A percentile compares a stretch with the other conserved stretches of the same genome.
Evolutionary conservation across 1,140 invertebrate genomes (phyloP).

Genomic region (Littorina saxatilis): DNA sequence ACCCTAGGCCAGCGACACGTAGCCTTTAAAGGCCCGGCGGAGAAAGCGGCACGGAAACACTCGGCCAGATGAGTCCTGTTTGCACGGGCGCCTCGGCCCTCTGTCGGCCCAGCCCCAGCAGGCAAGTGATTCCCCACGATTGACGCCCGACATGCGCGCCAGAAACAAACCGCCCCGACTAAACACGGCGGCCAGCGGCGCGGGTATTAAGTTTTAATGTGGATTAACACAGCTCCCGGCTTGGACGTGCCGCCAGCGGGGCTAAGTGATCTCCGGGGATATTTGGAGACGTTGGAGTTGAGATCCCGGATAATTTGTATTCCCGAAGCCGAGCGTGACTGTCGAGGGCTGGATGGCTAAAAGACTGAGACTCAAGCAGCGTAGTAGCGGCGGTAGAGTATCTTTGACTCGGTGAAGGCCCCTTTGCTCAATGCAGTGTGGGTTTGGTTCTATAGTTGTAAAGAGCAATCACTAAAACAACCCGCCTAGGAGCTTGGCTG

Average conservation of each 20-base stretch:
- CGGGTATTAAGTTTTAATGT: slow-evolving; percentile 33
- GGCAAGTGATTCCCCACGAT: not conserved
- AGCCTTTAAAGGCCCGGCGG: not conserved
- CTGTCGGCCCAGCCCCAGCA: not conserved
- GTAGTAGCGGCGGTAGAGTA: too few species aligned
- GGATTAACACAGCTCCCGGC: slow-evolving; percentile 23
- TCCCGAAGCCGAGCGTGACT: slow-evolving; percentile 11
- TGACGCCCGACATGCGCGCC: slow-evolving; percentile 18
- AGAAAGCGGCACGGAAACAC: not conserved
- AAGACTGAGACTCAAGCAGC: not conserved
- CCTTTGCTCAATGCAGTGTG: too few species aligned
- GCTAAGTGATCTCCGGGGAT: not conserved
- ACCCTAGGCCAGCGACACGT: too few species aligned
- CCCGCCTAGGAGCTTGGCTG: too few species aligned
- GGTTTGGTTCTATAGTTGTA: too few species aligned
- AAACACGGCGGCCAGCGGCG: not conserved
- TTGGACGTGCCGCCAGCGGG: not conserved
- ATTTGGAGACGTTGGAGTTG: slow-evolving; percentile 1
- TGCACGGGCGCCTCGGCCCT: not conserved
- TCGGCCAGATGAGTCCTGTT: slow-evolving; percentile 7
- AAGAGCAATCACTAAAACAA: too few species aligned
- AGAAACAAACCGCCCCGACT: slow-evolving; percentile 3
- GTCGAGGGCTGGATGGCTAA: not conserved
- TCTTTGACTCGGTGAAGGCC: too few species aligned
- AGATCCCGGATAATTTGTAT: slow-evolving; percentile 1